Evolutionary conservation across 2,797 vertebrate genomes (phyloP).

Genomic region (Buphagus erythrorhynchus): DNA sequence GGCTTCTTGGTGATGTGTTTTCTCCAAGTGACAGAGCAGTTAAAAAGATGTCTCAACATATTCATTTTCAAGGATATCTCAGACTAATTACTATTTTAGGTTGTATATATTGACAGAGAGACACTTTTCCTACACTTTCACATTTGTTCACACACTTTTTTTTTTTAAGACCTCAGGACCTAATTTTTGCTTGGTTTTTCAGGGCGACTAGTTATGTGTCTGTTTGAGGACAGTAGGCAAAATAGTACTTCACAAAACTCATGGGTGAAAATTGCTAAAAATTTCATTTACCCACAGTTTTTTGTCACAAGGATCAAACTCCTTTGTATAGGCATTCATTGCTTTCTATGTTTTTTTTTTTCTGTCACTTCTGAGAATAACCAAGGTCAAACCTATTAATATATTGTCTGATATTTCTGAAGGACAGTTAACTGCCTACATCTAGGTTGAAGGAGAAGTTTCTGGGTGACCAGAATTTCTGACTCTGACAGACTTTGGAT

Average conservation of each 20-base stretch:
- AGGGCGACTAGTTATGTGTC: neutral
- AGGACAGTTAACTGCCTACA: neutral
- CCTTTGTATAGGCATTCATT: neutral
- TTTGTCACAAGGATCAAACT: neutral
- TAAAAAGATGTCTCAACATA: neutral
- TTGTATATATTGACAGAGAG: neutral
- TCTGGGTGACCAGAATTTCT: neutral
- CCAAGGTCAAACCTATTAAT: neutral
- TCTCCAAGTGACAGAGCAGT: neutral
- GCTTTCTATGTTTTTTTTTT: rapidly evolving
- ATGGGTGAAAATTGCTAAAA: neutral
- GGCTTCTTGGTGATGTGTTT: neutral
- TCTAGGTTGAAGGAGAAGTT: neutral
- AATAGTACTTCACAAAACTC: neutral
- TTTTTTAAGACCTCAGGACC: neutral
- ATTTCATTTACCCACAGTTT: neutral
- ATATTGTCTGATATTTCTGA: neutral
- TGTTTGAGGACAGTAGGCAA: neutral
- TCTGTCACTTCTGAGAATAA: neutral
- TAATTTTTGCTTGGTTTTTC: neutral
- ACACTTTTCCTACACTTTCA: neutral
- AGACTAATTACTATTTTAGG: neutral
- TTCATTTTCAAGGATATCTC: neutral
- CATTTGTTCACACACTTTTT: neutral
- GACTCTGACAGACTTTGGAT: neutral